Base-by-base conservation (phyloP, 2,888 invertebrate species). In the Pollenia amentaria region DNA sequence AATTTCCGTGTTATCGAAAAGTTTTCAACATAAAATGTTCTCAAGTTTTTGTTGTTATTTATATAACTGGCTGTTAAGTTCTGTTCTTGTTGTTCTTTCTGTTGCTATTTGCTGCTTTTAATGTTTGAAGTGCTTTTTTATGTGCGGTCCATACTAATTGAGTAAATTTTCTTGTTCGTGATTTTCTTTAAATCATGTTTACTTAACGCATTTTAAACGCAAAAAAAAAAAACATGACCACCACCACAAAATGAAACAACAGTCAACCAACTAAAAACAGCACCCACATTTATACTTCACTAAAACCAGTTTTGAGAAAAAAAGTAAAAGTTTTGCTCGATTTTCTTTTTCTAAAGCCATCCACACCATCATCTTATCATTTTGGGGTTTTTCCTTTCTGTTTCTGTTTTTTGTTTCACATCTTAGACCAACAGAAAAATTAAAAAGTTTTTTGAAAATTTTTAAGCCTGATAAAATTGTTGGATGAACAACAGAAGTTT, bases 91-190 rank as follows among this genome's bases (percentile, higher is more conserved):
- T 18, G 16, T 77, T 78, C 65, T 55, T 79, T n/a, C 8, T 55
- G 40, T 46, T 57, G 3, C 21, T 16, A 14, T 29, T 62, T 4
- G 29, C 29, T 29, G 16, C 38, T 46, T 12, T 72, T 70, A 64
- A 55, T 82, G 57, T 83, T 83, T 77, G 55, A 82, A 82, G 67
- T 57, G 55, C 46, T 53, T 80, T 72, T 29, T 79, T 83, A 44
- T 83, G 60, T 83, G 86, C 60, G 79, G 76, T 80, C 79, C 83
- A 87, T 87, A 83, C 79, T 83, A 87, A 87, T 83, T 83, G 79
- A 83, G 79, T 67, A 83, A 79, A 83, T 80, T 65, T 76, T 80
- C 29, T 60, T 70, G 65, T 75, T 87, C 72, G 79, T 79, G 76
- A 80, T 83, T 79, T 79, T 80, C 79, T 77, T 57, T 46, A 83